Evolutionary conservation across 2,888 invertebrate species (phyloP).

Genomic region (Aproaerema taeniolella): DNA sequence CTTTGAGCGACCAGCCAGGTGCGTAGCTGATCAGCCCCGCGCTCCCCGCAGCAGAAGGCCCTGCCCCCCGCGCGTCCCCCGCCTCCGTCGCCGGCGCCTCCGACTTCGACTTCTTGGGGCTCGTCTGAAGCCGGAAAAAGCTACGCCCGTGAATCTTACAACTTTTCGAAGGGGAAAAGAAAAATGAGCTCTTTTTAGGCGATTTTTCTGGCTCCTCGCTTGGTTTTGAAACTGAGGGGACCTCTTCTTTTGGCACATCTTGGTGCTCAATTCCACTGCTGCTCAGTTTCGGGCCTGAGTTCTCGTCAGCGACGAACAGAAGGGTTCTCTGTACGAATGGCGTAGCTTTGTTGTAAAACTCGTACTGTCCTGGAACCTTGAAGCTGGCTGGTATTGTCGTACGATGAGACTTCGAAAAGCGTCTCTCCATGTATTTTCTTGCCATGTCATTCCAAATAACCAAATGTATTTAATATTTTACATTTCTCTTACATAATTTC

Average conservation of each 20-base stretch:
- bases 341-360: conserved; percentile 72
- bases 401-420: conserved; percentile 63
- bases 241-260: conserved; percentile 36
- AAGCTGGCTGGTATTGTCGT: conserved; percentile 68
- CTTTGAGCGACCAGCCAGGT: conserved; percentile 79
- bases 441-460: conserved; percentile 52
- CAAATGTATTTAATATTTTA: too few relatives aligned
- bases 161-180: conserved; percentile 73
- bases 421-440: conserved; percentile 75
- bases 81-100: conserved; percentile 38
- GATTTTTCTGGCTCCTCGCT: conserved; percentile 67
- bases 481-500: not conserved
- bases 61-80: conserved; percentile 30
- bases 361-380: conserved; percentile 65
- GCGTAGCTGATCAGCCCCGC: conserved; percentile 78
- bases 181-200: conserved; percentile 71
- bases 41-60: conserved; percentile 36
- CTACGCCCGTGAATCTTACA: conserved; percentile 68
- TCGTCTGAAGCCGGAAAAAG: conserved; percentile 73
- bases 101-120: conserved; percentile 69
- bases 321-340: conserved; percentile 71
- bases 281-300: conserved; percentile 55
- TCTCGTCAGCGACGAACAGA: conserved; percentile 67
- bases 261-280: conserved; percentile 29
- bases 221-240: conserved; percentile 49